Conservation (phyloP, 2,113 vertebrate genomes). For the Ciconia maguari region DNA sequence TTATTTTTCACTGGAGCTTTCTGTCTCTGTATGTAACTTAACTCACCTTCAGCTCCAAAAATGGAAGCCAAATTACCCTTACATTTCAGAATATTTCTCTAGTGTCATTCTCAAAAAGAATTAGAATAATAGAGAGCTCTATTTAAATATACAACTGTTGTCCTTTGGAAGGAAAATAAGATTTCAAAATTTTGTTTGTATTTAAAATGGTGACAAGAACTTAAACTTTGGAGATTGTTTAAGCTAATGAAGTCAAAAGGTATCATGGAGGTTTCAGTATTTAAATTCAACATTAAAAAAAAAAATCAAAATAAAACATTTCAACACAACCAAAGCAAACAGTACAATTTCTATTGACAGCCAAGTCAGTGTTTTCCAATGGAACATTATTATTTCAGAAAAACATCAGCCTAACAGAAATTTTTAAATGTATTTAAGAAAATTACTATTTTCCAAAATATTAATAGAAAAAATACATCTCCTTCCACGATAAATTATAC, state of each 20-base stretch:
- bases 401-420: background rate
- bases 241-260: background rate
- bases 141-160: background rate
- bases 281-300: background rate
- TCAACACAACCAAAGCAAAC: background rate
- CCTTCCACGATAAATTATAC: background rate
- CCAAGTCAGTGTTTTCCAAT: background rate
- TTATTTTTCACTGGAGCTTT: background rate
- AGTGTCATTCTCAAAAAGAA: background rate
- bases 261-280: background rate
- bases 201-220: background rate
- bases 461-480: background rate
- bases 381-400: background rate
- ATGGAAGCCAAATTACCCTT: background rate
- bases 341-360: background rate
- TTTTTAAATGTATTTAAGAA: background rate
- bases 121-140: background rate
- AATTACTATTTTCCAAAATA: background rate
- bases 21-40: background rate
- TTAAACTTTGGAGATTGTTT: background rate
- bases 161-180: background rate
- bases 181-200: background rate
- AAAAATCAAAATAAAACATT: background rate
- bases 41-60: background rate
- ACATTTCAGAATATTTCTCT: background rate